Evolutionary conservation across 2,113 vertebrate genomes (phyloP), one percentile per base, ranked within the genome.

Genomic region (Grammomys surdaster): DNA sequence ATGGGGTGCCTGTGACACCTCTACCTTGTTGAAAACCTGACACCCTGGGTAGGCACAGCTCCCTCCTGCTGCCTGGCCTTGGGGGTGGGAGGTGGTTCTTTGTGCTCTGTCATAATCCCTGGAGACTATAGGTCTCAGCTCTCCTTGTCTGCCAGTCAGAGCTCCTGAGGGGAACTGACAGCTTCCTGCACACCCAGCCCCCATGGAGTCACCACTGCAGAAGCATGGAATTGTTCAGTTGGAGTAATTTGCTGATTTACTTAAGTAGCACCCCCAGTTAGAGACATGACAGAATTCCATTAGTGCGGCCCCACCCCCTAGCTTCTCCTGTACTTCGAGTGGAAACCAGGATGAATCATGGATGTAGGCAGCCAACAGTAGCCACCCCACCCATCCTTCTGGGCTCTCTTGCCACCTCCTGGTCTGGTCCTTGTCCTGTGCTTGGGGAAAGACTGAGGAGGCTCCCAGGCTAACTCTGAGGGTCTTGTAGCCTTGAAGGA

Each of bases 221-320:
- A 97, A 95, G 98, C 93, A 95, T 97, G 97, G 93, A 94, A 90
- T 96, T 93, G 88, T 97, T 92, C 81, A 89, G 98, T 97, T 97
- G 96, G 98, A 97, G 96, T 98, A 97, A 98, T 98, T 98, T 97
- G 97, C 95, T 98, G 96, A 98, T 98, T 98, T 98, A 96, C 97
- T 97, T 97, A 95, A 98, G 98, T 97, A 97, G 97, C 97, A 95
- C 95, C 96, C 97, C 96, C 92, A 96, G 98, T 97, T 97, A 95
- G 98, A 90, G 98, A 96, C 96, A 70, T 97, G 97, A 97, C 97
- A 96, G 93, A 96, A 98, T 98, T 91, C 97, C 96, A 94, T 97
- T 78, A 97, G 96, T 60, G 80, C 10, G 56, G 97, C 96, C 97
- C n/a, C 81, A 81, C 96, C 97, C 86, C 95, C 96, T 67, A 91